These are phyloP conservation scores for Acanthochromis polyacanthus DNA, from an alignment of 2,113 vertebrate species.

Conservation along the genomic window DNA sequence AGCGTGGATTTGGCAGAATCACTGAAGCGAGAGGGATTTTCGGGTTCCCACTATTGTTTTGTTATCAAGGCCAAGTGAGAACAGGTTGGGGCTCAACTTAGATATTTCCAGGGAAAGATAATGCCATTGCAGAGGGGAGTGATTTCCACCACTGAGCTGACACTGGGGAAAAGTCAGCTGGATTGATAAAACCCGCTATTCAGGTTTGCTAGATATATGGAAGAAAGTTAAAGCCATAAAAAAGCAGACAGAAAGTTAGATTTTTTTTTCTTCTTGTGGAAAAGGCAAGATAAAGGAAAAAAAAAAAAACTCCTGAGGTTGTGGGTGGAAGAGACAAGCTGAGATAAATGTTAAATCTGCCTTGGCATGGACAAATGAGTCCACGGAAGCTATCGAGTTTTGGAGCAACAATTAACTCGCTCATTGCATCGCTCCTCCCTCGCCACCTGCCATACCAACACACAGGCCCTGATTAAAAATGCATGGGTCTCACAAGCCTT, in stretches of 20 bases:
- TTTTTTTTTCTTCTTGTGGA: constrained; percentile 22
- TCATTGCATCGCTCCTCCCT: constrained; percentile 46
- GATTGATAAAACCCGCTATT: constrained; percentile 19
- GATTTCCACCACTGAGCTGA: constrained; percentile 40
- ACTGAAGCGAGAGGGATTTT: constrained; percentile 39
- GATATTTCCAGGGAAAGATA: constrained; percentile 52
- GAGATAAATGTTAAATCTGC: constrained; percentile 47
- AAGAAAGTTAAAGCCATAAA: constrained; percentile 16
- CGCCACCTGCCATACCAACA: constrained; percentile 58
- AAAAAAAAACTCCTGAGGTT: background rate
- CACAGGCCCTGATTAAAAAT: constrained; percentile 67
- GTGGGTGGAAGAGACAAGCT: constrained; percentile 13
- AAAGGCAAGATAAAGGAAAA: constrained; percentile 12
- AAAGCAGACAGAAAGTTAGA: background rate
- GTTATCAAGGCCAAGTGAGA: constrained; percentile 30
- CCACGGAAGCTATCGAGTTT: constrained; percentile 37
- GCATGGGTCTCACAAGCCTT: constrained; percentile 51
- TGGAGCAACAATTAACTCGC: constrained; percentile 51
- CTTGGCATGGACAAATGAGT: constrained; percentile 37
- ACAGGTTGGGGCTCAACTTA: constrained; percentile 37
- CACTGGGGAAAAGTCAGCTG: background rate
- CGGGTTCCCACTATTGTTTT: constrained; percentile 38
- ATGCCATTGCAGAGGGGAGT: constrained; percentile 2
- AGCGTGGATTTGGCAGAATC: constrained; percentile 45
- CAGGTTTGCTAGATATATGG: constrained; percentile 9